A percentile compares a stretch with the other conserved stretches of the same genome.
These are phyloP conservation scores for Phoronis australis DNA, from an alignment of 2,888 invertebrate species.

Conservation along the genomic window DNA sequence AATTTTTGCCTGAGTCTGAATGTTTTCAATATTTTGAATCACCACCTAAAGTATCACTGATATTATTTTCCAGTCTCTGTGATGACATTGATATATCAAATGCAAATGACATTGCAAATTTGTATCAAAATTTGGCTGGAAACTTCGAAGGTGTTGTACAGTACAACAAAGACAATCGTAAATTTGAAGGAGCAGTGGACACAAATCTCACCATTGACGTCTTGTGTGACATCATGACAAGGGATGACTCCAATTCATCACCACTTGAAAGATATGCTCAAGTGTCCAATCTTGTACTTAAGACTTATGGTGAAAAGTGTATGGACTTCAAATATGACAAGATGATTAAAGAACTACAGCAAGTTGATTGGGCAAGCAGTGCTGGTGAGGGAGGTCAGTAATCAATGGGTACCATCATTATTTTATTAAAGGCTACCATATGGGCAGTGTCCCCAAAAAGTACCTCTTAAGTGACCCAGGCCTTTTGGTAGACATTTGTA, in stretches of 20 bases:
- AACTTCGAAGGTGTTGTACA: constrained; percentile 89
- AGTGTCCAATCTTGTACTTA: constrained; percentile 68
- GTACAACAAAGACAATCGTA: constrained; percentile 88
- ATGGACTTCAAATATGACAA: constrained; percentile 73
- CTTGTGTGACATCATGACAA: constrained; percentile 69
- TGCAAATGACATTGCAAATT: constrained; percentile 62
- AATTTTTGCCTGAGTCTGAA: too few species aligned
- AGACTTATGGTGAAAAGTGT: constrained; percentile 67
- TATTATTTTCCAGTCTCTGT: constrained; percentile 22
- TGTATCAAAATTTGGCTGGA: constrained; percentile 75
- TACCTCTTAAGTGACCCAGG: too few species aligned
- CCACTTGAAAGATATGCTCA: constrained; percentile 67
- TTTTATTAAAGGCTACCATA: too few species aligned
- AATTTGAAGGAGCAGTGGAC: constrained; percentile 58
- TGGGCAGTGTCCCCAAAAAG: too few species aligned
- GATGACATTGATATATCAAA: constrained; percentile 35
- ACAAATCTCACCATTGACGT: constrained; percentile 74
- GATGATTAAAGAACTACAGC: constrained; percentile 59
- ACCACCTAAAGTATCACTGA: too few species aligned
- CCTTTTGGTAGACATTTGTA: too few species aligned
- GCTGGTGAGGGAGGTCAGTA: constrained; percentile 58
- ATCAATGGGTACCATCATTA: too few species aligned
- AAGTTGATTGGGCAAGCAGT: constrained; percentile 61
- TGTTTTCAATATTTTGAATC: too few species aligned
- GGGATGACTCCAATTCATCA: constrained; percentile 51